Base-by-base conservation (phyloP, 2,888 invertebrate species). In the Sipha maydis region DNA sequence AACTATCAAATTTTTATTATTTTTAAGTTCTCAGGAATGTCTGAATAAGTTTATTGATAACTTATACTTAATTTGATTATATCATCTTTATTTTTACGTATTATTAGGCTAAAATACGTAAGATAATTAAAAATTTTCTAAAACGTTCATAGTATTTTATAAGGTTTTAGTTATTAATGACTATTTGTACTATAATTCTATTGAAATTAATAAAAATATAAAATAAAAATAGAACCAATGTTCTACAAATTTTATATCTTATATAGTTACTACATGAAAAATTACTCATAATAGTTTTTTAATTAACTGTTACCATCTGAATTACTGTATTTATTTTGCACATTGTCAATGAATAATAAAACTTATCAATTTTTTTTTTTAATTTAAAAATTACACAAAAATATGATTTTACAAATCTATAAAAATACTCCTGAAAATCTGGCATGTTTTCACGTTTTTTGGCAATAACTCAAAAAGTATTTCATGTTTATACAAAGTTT, bases 401-500 rank as follows among this genome's bases (percentile, higher is more conserved):
- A 61, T 61, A 61, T 61, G 7, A 25, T 25, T 61, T 61, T 61
- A 61, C 61, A 21, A 25, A 61, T 21, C 3, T 21, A 56, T 56
- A 19, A 56, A 56, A 4, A 61, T 61, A 21, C 7, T 61, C 61
- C 61, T 21, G 25, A 61, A 61, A 61, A 61, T 61, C 25, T 61
- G 61, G 61, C 61, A 61, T 61, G 61, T 61, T 61, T 25, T 61
- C 25, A 61, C 61, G 19, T 19, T 61, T 34, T 61, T 61, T 61
- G 61, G 61, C 61, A 61, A 61, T 61, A 61, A 61, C 61, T 61
- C 61, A 61, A 61, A 61, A 61, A 61, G 61, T 61, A 61, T 61
- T 19, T 7, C 9, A 25, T 3, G 61, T 25, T 61, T 7, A 61
- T 4, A 21, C 61, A 61, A 61, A 21, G 61, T 61, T 25, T 25